Conservation (phyloP, 2,797 vertebrate genomes). For the Eurystomus glaucurus region DNA sequence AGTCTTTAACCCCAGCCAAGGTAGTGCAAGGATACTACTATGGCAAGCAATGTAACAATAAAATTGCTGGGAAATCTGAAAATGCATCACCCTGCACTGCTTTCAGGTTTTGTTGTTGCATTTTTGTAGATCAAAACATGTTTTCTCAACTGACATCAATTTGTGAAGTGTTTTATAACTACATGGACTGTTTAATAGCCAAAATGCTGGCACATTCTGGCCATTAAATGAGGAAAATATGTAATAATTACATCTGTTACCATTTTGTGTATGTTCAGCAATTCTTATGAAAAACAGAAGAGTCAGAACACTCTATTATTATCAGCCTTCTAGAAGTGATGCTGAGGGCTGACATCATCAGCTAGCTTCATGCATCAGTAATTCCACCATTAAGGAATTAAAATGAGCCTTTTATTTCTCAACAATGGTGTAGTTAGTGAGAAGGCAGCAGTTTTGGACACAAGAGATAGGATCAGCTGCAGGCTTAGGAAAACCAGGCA, state of each 20-base stretch:
- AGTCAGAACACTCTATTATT: background rate
- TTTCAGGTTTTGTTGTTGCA: background rate
- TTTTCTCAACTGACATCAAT: background rate
- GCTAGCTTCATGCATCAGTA: background rate
- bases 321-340: background rate
- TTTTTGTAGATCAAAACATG: background rate
- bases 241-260: background rate
- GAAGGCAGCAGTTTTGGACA: background rate
- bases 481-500: background rate
- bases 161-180: background rate
- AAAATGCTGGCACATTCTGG: background rate
- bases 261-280: background rate
- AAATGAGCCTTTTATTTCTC: background rate
- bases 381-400: background rate
- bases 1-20: background rate
- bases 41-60: background rate
- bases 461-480: background rate
- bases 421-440: background rate
- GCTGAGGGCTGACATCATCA: background rate
- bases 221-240: background rate
- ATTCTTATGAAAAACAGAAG: background rate
- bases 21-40: background rate
- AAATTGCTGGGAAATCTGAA: background rate
- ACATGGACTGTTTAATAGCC: background rate
- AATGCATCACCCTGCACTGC: background rate